A percentile compares a stretch with the other conserved stretches of the same genome.
Evolutionary conservation across 2,888 invertebrate genomes (phyloP).

Genomic region (Drosophila antonietae): DNA sequence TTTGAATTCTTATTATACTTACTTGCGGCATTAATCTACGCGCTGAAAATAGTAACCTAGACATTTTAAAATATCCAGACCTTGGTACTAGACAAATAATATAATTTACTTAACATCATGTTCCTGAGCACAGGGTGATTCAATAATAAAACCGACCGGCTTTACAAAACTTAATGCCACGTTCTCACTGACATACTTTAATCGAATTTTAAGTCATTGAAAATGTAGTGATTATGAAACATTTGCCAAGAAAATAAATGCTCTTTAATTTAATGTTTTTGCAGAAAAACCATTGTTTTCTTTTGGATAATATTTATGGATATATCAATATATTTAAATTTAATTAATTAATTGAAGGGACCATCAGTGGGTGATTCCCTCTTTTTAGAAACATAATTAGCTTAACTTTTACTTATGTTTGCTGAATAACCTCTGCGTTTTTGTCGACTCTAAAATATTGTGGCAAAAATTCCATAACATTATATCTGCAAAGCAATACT

Average conservation of each 20-base stretch:
- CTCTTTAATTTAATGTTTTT: neutral
- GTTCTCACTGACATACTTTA: slow-evolving; percentile 6
- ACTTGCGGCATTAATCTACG: slow-evolving; percentile 63
- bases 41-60: slow-evolving; percentile 59
- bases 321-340: no score
- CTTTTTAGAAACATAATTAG: no score
- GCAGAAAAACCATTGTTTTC: neutral
- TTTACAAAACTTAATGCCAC: slow-evolving; percentile 3
- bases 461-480: neutral
- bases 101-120: slow-evolving; percentile 49
- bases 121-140: slow-evolving; percentile 50
- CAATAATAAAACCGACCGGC: slow-evolving; percentile 1
- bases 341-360: no score
- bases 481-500: neutral
- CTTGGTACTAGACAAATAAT: slow-evolving; percentile 42
- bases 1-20: slow-evolving; percentile 13
- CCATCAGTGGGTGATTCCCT: no score
- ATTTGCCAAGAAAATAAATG: neutral
- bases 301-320: no score
- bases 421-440: neutral
- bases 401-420: no score
- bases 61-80: slow-evolving; percentile 54
- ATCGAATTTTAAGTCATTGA: neutral
- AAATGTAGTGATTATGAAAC: neutral
- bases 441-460: neutral